phyloP scores from a whole-genome alignment of 2,797 vertebrate species.

The Agapornis canus region DNA sequence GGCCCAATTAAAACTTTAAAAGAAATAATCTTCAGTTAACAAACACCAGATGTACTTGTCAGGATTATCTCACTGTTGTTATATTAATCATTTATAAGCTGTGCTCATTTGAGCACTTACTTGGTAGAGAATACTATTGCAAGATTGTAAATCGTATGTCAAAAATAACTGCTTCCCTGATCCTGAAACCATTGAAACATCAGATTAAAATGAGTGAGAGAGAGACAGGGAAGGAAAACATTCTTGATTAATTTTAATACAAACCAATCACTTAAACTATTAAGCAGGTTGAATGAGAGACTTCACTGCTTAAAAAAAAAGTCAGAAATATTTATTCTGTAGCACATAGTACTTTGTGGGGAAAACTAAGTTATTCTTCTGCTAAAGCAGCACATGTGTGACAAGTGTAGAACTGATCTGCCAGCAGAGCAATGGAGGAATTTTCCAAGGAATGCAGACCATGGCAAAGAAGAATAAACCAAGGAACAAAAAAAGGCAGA shows the following conservation, averaged over 20 bases:
- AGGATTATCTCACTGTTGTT: constrained; percentile 48
- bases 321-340: not conserved
- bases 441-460: not conserved
- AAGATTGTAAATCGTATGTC: constrained; percentile 48
- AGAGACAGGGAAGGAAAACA: not conserved
- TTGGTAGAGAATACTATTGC: constrained; percentile 30
- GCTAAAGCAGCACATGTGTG: constrained; percentile 31
- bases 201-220: not conserved
- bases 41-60: constrained; percentile 45
- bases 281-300: not conserved
- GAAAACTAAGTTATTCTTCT: constrained; percentile 9
- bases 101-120: constrained; percentile 37
- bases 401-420: constrained; percentile 44
- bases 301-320: not conserved
- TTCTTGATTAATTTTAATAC: constrained; percentile 42
- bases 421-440: constrained; percentile 36
- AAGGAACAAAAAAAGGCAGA: not conserved
- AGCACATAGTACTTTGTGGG: not conserved
- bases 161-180: constrained; percentile 66
- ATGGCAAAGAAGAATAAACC: not conserved
- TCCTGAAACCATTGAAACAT: constrained; percentile 44
- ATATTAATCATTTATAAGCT: constrained; percentile 43
- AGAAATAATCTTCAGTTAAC: constrained; percentile 47
- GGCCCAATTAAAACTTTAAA: constrained; percentile 54
- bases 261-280: constrained; percentile 58